A percentile compares a stretch with the other conserved stretches of the same genome.
Evolutionary conservation across 2,113 vertebrate species (phyloP).

Genomic region (Danio rerio): DNA sequence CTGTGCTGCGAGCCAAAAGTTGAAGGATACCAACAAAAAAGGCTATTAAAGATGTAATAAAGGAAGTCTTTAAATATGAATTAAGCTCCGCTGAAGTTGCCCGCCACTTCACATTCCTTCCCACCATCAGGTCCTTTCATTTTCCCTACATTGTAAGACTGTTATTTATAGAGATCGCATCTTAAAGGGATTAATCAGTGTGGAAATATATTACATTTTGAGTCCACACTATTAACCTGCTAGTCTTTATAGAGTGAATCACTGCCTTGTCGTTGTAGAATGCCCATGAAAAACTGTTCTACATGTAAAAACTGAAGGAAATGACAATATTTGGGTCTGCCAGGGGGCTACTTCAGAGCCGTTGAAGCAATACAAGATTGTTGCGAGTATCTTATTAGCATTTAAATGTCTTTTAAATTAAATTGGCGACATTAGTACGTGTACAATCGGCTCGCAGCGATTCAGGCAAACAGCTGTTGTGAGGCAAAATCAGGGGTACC

Average conservation of each 20-base stretch:
- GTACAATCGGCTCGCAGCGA: not conserved
- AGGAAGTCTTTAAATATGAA: conserved; percentile 72
- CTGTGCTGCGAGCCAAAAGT: conserved; percentile 60
- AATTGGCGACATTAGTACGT: not conserved
- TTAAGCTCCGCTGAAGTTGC: conserved; percentile 53
- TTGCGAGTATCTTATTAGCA: conserved; percentile 12
- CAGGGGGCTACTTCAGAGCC: not conserved
- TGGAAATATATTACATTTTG: conserved; percentile 16
- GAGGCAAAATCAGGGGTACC: not conserved
- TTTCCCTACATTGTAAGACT: conserved; percentile 55
- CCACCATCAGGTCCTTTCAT: conserved; percentile 29
- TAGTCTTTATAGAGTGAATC: not conserved
- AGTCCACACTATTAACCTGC: not conserved
- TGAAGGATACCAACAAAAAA: conserved; percentile 58
- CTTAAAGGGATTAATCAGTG: conserved; percentile 15
- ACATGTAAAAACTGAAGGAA: not conserved
- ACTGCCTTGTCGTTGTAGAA: not conserved
- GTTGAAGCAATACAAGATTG: conserved; percentile 2
- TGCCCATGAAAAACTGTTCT: not conserved
- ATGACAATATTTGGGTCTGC: not conserved
- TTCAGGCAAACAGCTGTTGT: conserved; percentile 20
- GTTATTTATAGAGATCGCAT: conserved; percentile 48
- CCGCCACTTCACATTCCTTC: conserved; percentile 18
- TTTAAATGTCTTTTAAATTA: conserved; percentile 17
- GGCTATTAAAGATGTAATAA: conserved; percentile 70